These are phyloP conservation scores for Phylloscopus whistleri DNA, from an alignment of 2,113 vertebrate species.

Conservation along the genomic window DNA sequence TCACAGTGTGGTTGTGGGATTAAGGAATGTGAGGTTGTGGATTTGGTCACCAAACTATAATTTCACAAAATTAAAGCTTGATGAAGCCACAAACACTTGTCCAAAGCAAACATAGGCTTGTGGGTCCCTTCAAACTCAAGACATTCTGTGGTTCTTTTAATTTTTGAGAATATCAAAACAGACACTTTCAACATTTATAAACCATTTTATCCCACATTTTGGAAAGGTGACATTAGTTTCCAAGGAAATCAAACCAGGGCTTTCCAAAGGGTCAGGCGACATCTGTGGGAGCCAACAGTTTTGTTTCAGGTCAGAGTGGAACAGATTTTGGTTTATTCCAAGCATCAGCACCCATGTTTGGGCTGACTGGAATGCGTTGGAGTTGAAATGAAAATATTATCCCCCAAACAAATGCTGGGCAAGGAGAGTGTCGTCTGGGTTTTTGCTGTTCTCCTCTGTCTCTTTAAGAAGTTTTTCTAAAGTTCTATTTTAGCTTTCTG, in stretches of 20 bases:
- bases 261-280: neutral
- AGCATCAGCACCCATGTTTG: accelerated
- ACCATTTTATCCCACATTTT: neutral
- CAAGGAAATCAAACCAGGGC: neutral
- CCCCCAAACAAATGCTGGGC: neutral
- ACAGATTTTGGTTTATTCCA: neutral
- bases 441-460: too few species aligned
- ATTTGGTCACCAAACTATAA: neutral
- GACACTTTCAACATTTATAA: neutral
- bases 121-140: neutral
- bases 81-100: neutral
- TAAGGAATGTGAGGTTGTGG: neutral
- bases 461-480: too few species aligned
- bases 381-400: neutral
- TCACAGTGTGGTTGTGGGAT: neutral
- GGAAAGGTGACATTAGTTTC: neutral
- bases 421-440: neutral
- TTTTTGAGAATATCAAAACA: neutral
- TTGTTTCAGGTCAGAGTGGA: neutral
- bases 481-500: too few species aligned
- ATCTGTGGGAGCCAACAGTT: neutral
- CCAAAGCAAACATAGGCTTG: neutral
- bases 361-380: neutral
- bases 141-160: neutral
- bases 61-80: neutral